Percentiles rank a stretch among this genome's conserved stretches.
These are phyloP conservation scores for Apodemia mormo DNA, from an alignment of 2,888 invertebrate species.

Conservation along the genomic window DNA sequence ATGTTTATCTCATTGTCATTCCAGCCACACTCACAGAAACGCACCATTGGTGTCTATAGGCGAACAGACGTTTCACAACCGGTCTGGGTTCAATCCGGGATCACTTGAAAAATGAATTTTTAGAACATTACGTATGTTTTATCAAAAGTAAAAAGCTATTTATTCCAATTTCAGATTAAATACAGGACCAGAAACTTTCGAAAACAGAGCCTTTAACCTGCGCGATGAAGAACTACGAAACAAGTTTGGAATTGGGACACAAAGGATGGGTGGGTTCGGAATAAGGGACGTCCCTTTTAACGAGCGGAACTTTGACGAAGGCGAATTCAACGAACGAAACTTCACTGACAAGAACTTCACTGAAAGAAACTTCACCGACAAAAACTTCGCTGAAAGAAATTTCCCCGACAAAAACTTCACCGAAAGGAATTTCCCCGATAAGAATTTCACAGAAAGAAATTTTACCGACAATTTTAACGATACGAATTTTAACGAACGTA, in stretches of 20 bases:
- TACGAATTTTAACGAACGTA: constrained; percentile 56
- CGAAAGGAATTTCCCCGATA: constrained; percentile 60
- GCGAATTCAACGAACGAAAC: constrained; percentile 43
- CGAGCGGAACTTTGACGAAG: constrained; percentile 64
- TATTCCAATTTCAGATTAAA: constrained; percentile 53
- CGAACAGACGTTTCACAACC: no score
- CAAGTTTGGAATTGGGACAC: constrained; percentile 72
- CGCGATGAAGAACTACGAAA: constrained; percentile 70
- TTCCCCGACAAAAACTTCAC: constrained; percentile 64
- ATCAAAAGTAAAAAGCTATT: not conserved
- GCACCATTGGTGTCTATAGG: no score
- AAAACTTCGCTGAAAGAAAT: constrained; percentile 68
- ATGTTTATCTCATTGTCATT: no score
- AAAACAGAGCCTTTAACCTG: constrained; percentile 68
- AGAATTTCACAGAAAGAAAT: constrained; percentile 43
- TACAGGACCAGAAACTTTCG: constrained; percentile 62
- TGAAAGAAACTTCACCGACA: constrained; percentile 66
- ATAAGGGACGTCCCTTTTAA: constrained; percentile 72
- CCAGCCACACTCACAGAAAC: no score
- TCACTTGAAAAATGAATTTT: no score
- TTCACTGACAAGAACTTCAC: constrained; percentile 64
- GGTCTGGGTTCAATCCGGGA: no score
- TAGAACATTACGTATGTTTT: no score
- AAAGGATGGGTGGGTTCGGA: constrained; percentile 76
- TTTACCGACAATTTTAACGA: constrained; percentile 46